Evolutionary conservation across 2,888 invertebrate species (phyloP), one percentile per base, ranked within the genome.

Genomic region (Melitaea athalia): DNA sequence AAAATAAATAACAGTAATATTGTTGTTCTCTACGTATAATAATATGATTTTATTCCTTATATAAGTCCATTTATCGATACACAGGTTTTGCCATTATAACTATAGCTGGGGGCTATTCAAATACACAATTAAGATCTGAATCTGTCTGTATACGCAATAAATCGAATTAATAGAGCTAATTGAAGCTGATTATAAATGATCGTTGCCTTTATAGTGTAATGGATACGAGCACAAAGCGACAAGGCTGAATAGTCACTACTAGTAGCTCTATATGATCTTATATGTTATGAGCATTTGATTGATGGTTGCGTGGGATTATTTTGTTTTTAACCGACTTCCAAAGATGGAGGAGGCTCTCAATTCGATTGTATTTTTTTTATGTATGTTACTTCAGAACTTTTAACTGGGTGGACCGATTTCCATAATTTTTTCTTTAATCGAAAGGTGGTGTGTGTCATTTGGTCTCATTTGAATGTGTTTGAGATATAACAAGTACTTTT

Each of bases 111-210:
- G 24, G 52, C 52, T 52, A 52, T 52, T 52, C 24, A 52, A 52
- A 11, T 52, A 52, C 50, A 17, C 17, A 52, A 52, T 52, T 55
- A 55, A 55, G 53, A 55, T 55, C 53, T 14, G n/a, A 33, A 55
- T 55, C 53, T 55, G 31, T 55, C 33, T 55, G 53, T 55, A 55
- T 55, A 61, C 17, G 60, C 66, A 61, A 47, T 66, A 66, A 43
- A 61, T 66, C 66, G 67, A 52, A 62, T 63, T 67, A 67, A 69
- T 69, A 67, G 67, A 67, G 66, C 69, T 67, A 67, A 69, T 69
- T 69, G 66, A 60, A 69, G 62, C 33, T 59, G 63, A 63, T 67
- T 63, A 69, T 67, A 67, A 69, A 69, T 63, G 69, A 69, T 67
- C 69, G 53, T 47, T 47, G 63, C 63, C 63, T 69, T 62, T 69